Percentiles rank a stretch among this genome's conserved stretches.
phyloP scores from a whole-genome alignment of 2,888 invertebrate genomes.

The Disparrhopalites patrizii region DNA sequence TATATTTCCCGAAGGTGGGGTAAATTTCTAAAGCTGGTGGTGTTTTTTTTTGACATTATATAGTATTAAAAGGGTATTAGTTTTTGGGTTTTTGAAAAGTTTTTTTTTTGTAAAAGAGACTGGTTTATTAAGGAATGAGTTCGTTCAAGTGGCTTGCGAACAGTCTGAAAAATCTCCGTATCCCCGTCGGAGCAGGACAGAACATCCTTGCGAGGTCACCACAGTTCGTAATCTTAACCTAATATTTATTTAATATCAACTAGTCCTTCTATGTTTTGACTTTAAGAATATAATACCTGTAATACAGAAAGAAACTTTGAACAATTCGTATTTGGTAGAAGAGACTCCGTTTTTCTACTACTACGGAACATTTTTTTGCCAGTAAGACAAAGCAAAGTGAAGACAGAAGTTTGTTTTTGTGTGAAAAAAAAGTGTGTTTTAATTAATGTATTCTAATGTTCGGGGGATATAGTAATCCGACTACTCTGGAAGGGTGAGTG shows the following conservation, averaged over 20 bases:
- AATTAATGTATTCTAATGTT: background rate
- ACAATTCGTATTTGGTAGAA: too few species aligned
- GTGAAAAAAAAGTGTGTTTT: too few species aligned
- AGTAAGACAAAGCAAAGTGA: too few species aligned
- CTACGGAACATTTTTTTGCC: too few species aligned
- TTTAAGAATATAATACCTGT: background rate
- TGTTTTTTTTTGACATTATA: background rate
- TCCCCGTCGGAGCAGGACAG: conserved; percentile 2
- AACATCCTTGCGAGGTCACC: conserved; percentile 43
- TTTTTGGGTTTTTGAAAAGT: background rate
- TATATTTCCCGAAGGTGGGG: too few species aligned
- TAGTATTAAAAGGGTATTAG: background rate
- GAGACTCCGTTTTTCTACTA: too few species aligned
- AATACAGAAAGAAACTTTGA: too few species aligned
- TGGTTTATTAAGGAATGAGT: conserved; percentile 30
- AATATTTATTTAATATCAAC: background rate
- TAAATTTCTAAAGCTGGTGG: background rate
- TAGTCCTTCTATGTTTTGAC: background rate
- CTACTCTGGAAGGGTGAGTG: background rate
- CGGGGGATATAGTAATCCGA: background rate
- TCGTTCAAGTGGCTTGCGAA: conserved; percentile 38
- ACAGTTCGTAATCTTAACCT: conserved; percentile 17
- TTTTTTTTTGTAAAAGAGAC: background rate
- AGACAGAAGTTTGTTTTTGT: too few species aligned
- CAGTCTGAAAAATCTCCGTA: conserved; percentile 39